Conservation (phyloP, 2,113 vertebrate genomes). For the Bubo blakistoni region DNA sequence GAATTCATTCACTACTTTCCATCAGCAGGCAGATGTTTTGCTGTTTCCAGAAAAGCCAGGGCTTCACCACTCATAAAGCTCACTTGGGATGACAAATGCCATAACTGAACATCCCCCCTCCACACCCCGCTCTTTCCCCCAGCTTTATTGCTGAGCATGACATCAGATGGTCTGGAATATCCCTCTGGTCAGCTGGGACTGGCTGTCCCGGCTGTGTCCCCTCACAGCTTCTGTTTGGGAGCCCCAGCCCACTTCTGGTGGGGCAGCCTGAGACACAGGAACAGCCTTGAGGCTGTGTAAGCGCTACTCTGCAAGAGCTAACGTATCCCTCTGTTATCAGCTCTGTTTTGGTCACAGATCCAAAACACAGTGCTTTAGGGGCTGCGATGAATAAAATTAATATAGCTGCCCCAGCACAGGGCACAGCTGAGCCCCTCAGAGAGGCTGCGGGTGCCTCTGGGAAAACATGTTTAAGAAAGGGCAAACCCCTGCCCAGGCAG, state of each 20-base stretch:
- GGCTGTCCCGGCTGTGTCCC: too few species aligned
- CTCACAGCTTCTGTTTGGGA: too few species aligned
- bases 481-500: background rate
- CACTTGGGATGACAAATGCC: accelerated
- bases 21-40: background rate
- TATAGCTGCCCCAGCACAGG: too few species aligned
- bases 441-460: background rate
- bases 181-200: background rate
- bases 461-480: background rate
- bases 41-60: background rate
- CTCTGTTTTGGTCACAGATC: background rate
- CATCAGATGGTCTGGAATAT: background rate
- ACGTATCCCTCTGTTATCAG: too few species aligned
- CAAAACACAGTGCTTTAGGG: background rate
- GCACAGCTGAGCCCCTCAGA: background rate
- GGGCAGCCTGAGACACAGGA: background rate
- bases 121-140: background rate
- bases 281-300: background rate
- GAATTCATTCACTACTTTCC: background rate
- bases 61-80: background rate
- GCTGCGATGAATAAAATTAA: background rate
- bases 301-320: accelerated
- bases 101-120: background rate
- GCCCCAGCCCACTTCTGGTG: background rate
- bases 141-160: background rate